Conservation (phyloP, 2,113 vertebrate genomes). For the Oophaga pumilio region DNA sequence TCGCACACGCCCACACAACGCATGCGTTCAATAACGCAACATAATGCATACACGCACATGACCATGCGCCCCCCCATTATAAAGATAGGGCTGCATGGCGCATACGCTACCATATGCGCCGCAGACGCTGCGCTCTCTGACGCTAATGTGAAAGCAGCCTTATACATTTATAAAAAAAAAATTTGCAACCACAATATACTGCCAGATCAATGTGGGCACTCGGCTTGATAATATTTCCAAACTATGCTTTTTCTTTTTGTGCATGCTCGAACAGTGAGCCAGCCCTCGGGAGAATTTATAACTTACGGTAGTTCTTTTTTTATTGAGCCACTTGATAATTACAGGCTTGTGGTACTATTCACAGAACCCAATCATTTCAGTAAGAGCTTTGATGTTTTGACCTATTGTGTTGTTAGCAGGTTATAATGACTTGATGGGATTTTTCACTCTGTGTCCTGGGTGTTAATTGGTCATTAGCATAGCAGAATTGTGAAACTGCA, state of each 20-base stretch:
- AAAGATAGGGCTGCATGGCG: too few species aligned
- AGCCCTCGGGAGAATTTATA: neutral
- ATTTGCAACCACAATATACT: neutral
- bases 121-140: too few species aligned
- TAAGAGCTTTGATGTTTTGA: constrained; percentile 1
- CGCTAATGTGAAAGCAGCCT: too few species aligned
- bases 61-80: too few species aligned
- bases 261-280: neutral
- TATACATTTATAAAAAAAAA: too few species aligned
- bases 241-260: neutral
- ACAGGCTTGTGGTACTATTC: constrained; percentile 7
- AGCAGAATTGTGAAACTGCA: neutral
- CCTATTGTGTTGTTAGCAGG: neutral
- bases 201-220: neutral
- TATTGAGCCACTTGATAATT: constrained; percentile 12
- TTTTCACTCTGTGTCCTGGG: neutral
- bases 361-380: neutral
- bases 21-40: too few species aligned
- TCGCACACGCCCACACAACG: too few species aligned
- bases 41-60: too few species aligned
- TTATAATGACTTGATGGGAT: constrained; percentile 30
- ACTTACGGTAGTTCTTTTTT: neutral
- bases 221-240: neutral
- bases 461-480: neutral
- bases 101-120: too few species aligned